A percentile compares a stretch with the other conserved stretches of the same genome.
Evolutionary conservation across 2,888 invertebrate species (phyloP).

Genomic region (Sarcophaga rosellei): DNA sequence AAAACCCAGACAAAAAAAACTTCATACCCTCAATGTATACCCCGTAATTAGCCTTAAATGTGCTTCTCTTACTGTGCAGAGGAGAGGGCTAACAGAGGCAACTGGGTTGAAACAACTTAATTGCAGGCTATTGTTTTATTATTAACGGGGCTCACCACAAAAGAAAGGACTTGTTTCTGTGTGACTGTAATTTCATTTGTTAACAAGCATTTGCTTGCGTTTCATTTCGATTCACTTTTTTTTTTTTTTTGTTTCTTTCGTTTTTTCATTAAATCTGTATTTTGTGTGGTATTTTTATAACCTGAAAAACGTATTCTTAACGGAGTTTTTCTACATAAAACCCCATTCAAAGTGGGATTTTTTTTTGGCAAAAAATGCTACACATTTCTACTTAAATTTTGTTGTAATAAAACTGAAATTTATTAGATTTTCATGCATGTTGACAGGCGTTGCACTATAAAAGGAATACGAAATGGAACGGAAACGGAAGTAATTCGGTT

Average conservation of each 20-base stretch:
- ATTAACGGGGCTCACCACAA: neutral
- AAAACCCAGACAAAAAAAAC: too few relatives aligned
- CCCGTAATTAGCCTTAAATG: too few relatives aligned
- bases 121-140: constrained; percentile 55
- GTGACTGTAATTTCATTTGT: constrained; percentile 47
- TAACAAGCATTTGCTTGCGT: constrained; percentile 59
- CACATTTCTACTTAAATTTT: neutral
- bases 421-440: constrained; percentile 68
- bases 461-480: constrained; percentile 67
- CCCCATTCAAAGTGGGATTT: neutral
- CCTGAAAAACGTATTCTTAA: constrained; percentile 69
- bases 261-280: constrained; percentile 23
- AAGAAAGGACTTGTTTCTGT: constrained; percentile 26
- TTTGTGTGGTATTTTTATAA: constrained; percentile 46
- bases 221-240: neutral
- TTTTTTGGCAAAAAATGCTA: neutral
- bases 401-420: constrained; percentile 55
- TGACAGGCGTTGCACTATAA: constrained; percentile 69
- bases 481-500: constrained; percentile 68
- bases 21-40: too few relatives aligned
- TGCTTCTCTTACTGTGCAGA: neutral
- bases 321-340: constrained; percentile 64
- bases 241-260: neutral
- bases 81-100: neutral
- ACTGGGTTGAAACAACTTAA: constrained; percentile 58